Percentiles rank a stretch among this genome's conserved stretches.
Conservation (phyloP, 2,888 invertebrate genomes). For the Agrilus cyanescens region DNA sequence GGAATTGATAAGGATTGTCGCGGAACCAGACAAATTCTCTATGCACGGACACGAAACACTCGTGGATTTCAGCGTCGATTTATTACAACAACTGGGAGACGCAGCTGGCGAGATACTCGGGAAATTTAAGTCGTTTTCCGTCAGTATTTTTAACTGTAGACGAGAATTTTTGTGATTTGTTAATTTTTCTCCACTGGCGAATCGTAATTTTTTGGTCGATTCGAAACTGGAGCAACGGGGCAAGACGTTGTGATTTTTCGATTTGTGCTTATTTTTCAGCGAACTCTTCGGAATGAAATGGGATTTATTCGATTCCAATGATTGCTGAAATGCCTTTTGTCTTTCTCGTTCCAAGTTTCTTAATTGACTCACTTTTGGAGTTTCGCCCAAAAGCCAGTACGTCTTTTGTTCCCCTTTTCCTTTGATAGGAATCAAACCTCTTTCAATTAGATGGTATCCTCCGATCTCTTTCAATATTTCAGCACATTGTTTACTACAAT, state of each 20-base stretch:
- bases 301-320: constrained; percentile 20
- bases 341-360: constrained; percentile 42
- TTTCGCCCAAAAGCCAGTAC: constrained; percentile 73
- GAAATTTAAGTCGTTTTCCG: constrained; percentile 30
- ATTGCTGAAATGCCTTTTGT: constrained; percentile 32
- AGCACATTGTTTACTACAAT: constrained; percentile 67
- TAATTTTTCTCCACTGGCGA: constrained; percentile 58
- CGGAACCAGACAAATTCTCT: constrained; percentile 40
- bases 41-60: constrained; percentile 65
- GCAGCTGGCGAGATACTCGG: constrained; percentile 30
- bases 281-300: constrained; percentile 47
- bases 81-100: constrained; percentile 37
- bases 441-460: constrained; percentile 63
- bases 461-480: constrained; percentile 56
- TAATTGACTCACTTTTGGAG: constrained; percentile 44
- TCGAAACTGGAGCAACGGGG: constrained; percentile 69
- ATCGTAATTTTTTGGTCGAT: constrained; percentile 71
- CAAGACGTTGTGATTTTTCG: constrained; percentile 42
- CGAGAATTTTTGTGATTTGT: constrained; percentile 37
- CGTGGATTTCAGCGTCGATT: constrained; percentile 28
- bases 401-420: constrained; percentile 75
- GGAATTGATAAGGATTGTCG: constrained; percentile 28
- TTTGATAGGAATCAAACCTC: constrained; percentile 70
- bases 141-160: constrained; percentile 27
- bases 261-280: constrained; percentile 42